These are phyloP conservation scores for Tetraneura akinire DNA, from an alignment of 1,140 invertebrate genomes.

Conservation along the genomic window DNA sequence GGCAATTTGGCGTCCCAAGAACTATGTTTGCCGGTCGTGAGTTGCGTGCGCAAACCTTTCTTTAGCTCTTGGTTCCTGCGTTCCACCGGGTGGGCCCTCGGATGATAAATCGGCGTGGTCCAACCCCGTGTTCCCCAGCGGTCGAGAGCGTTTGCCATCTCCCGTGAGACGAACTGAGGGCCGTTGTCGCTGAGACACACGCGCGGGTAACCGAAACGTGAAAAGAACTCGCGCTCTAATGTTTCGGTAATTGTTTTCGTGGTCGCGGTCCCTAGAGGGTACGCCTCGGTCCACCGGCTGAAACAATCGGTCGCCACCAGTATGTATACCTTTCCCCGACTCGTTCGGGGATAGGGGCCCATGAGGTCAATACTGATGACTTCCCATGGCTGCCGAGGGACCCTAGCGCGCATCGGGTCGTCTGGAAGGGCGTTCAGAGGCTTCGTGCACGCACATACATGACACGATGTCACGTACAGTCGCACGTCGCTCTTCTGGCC, in stretches of 20 bases:
- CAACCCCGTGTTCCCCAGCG: background rate
- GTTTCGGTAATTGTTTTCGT: background rate
- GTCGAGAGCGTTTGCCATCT: background rate
- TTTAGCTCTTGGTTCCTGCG: background rate
- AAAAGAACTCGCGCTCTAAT: background rate
- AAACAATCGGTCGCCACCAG: background rate
- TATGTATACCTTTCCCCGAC: too few species aligned
- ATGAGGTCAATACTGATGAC: background rate
- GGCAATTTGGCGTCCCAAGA: too few species aligned
- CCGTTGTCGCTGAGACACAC: slow-evolving; percentile 1
- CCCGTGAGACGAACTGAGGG: background rate
- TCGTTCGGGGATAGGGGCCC: background rate
- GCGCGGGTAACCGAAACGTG: background rate
- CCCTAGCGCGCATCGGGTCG: background rate
- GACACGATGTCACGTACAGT: background rate
- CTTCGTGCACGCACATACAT: background rate
- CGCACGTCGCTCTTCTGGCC: background rate
- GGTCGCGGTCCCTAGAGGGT: background rate
- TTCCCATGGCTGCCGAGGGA: background rate
- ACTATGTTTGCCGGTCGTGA: too few species aligned
- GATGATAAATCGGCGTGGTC: background rate
- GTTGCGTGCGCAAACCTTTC: too few species aligned
- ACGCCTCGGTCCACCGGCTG: background rate
- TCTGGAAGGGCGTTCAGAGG: background rate
- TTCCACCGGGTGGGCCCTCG: background rate